Base-by-base conservation (phyloP, 2,113 vertebrate genomes). In the Euleptes europaea region DNA sequence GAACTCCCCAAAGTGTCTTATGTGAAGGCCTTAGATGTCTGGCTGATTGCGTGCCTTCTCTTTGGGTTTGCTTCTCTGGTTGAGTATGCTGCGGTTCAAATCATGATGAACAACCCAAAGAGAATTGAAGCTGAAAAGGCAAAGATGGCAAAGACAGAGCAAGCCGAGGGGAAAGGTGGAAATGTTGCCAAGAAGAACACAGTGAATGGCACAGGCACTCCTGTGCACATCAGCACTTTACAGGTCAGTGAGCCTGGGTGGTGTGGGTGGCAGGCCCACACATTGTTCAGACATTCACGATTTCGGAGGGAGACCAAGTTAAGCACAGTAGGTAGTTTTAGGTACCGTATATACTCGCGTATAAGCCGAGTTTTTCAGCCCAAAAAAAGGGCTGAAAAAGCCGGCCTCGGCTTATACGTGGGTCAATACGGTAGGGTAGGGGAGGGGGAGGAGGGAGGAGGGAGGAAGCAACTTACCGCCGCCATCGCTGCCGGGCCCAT, bases 1-100 rank as follows among this genome's bases (percentile, higher is more conserved):
- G 98, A 99, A 93, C 97, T 99, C 84, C 99, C 99, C 85, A 99
- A 99, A 94, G 99, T 99, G 81, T 99, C 99, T 78, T 99, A 99
- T 0, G 99, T 99, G 90, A 99, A 99, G 95, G 99, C 99, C 83
- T 98, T 99, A 79, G 98, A 99, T 60, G 97, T 99, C 80, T 99
- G 99, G 98, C 96, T 99, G 88, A 99, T 99, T 60, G 97, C 98
- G n/a, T 99, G 99, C 92, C 97, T 99, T 90, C 97, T 99, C 92
- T 99, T 99, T 67, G 98, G 98, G 35, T 99, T 99, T 75, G 99
- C 99, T 38, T 99, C 98, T 0, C 96, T 99, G 94, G 99, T 99
- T 90, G 98, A 99, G 90, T 99, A 99, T 26, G 99, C 99, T 0
- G 98, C 99, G 19, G 99, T 99, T 84, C 98, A 99, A 94, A 98